Evolutionary conservation across 2,888 invertebrate species (phyloP), one percentile per base, ranked within the genome.

Genomic region (Ptilodon capucinus): DNA sequence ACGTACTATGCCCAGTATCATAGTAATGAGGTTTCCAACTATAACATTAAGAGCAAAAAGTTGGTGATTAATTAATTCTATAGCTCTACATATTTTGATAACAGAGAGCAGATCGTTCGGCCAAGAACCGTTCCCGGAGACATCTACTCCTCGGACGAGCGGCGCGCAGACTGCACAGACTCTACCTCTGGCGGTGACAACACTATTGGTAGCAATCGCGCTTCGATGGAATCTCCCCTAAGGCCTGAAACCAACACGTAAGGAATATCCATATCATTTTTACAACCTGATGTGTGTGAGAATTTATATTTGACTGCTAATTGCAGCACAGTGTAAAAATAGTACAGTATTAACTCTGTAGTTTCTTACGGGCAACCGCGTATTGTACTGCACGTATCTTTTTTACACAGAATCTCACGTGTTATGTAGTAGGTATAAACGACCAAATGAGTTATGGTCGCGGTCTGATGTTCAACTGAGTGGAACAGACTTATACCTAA

Each of bases 211-310:
- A 8, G 36, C 72, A 9, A 47, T 79, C 47, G 54, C 62, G 35
- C 51, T 61, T 34, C 42, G 73, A 58, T 58, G 63, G 41, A 60
- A 68, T 57, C 63, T 78, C 60, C 74, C 74, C 54, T 84, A 83
- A 76, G 56, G 17, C 28, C 13, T n/a, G 19, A 47, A 36, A 36
- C 11, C 40, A 16, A 40, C 43, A 64, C 64, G 67, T 71, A 71
- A 70, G 47, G 68, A 72, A 76, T 77, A 69, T 74, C 65, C 81
- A 80, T 82, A 81, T 82, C 81, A 78, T 68, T 67, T 68, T 67
- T 66, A 69, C 65, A 64, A 60, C 68, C 66, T 72, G 68, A 60
- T 59, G 68, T 51, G 69, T 70, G 60, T 48, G 36, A 55, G 66
- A 51, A 58, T 52, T 62, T 51, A 67, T 63, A 59, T 61, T 56